phyloP scores from a whole-genome alignment of 2,113 vertebrate genomes.

The Seriola aureovittata region DNA sequence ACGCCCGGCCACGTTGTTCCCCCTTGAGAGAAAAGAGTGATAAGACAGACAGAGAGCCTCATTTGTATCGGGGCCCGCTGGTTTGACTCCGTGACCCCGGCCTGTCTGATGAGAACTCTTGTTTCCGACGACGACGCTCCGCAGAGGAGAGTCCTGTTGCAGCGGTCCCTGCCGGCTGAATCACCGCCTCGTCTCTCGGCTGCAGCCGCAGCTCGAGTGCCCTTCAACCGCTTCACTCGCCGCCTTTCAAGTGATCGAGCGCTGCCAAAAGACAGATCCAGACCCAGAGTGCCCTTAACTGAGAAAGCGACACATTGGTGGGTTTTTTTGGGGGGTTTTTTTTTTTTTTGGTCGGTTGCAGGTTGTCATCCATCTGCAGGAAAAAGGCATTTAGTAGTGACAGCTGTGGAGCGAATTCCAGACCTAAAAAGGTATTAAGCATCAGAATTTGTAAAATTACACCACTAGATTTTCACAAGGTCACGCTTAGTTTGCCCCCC shows the following conservation, averaged over 20 bases:
- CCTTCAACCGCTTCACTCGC: conserved; percentile 31
- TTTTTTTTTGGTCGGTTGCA: not conserved
- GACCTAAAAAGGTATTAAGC: no score
- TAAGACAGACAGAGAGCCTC: conserved; percentile 8
- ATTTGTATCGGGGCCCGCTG: not conserved
- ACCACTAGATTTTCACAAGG: not conserved
- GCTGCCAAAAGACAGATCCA: not conserved
- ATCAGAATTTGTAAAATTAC: no score
- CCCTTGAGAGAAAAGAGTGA: not conserved
- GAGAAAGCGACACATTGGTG: not conserved
- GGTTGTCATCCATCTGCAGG: not conserved
- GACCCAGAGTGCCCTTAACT: conserved; percentile 5
- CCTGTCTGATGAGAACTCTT: conserved; percentile 47
- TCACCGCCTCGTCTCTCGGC: conserved; percentile 9
- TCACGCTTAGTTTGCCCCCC: not conserved
- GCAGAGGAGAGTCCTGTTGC: conserved; percentile 23
- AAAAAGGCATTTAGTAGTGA: not conserved
- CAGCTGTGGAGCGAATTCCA: not conserved
- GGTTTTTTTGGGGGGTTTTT: not conserved
- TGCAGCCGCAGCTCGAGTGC: conserved; percentile 32
- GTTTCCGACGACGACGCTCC: conserved; percentile 27
- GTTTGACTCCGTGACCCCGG: conserved; percentile 50
- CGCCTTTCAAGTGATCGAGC: conserved; percentile 29
- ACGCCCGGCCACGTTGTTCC: not conserved
- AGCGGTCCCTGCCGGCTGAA: not conserved